Conservation (phyloP, 92 coral and sea anemone species). For the Anthopleura xanthogrammica region DNA sequence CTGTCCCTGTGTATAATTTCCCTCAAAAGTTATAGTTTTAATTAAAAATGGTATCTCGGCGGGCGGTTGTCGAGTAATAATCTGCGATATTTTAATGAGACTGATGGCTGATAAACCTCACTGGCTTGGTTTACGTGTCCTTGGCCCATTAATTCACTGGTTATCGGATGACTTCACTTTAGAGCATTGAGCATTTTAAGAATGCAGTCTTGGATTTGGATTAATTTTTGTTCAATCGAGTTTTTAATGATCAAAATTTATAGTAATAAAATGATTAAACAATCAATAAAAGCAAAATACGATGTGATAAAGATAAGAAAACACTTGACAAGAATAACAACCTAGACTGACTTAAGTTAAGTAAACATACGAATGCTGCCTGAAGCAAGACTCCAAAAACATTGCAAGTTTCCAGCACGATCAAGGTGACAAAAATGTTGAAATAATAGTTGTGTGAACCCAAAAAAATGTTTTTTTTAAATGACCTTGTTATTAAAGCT, state of each 20-base stretch:
- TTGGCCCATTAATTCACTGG: not conserved
- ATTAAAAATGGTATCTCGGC: not conserved
- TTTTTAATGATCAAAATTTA: not conserved
- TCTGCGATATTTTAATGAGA: not conserved
- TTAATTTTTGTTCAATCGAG: not conserved
- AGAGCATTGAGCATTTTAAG: not conserved
- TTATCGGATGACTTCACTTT: conserved; percentile 3
- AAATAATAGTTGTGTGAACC: not conserved
- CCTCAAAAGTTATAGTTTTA: not conserved
- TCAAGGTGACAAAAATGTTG: not conserved
- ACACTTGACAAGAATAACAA: not conserved
- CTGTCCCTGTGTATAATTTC: not conserved
- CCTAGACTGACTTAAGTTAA: not conserved
- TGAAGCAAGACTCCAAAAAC: not conserved
- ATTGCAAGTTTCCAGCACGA: not conserved
- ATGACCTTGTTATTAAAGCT: not conserved
- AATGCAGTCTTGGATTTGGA: not conserved
- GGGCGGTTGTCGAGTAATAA: not conserved
- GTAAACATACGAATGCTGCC: not conserved
- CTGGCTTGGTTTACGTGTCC: not conserved
- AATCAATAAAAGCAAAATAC: not conserved
- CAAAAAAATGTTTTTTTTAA: not conserved
- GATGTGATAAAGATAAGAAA: not conserved
- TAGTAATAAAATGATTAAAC: not conserved
- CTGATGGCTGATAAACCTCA: not conserved